Base-by-base conservation (phyloP, 2,888 invertebrate species). In the Tinea trinotella region DNA sequence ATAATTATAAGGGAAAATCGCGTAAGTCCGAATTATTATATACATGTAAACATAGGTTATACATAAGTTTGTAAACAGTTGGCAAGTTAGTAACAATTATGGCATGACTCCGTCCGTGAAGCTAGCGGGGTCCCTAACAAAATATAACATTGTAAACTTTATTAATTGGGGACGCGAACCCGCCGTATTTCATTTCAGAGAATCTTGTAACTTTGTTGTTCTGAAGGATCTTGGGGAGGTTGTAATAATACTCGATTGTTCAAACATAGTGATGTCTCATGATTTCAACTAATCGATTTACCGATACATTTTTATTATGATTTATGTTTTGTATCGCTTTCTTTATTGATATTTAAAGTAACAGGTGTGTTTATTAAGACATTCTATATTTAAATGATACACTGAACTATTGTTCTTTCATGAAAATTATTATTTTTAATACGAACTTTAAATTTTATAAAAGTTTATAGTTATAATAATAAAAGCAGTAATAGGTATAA, bases 141-240 rank as follows among this genome's bases (percentile, higher is more conserved):
- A 46, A 46, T 46, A 46, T 19, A 17, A 46, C 46, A 17, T 10
- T 46, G 18, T 46, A 46, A 46, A 46, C 46, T 46, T 46, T 17
- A 46, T 46, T 46, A 46, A 46, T 46, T 46, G 46, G 46, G 46
- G 46, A n/a, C 46, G 46, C 46, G 46, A 19, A 9, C 46, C 10
- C 12, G 40, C 19, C 46, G 19, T 46, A 15, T 40, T 46, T 19
- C 19, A 46, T 46, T 46, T 19, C 19, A 17, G 19, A 19, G 19
- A 46, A 46, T 46, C 18, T 46, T 19, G 19, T 19, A 46, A 46
- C 40, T 40, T 40, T 40, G 30, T 30, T 30, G 30, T 30, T 30
- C 30, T 30, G 30, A 30, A 30, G 30, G 30, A 30, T 30, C 30
- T 30, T n/a, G 30, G 30, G 30, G 30, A 30, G 30, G 30, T n/a